Evolutionary conservation across 2,888 invertebrate species (phyloP).

Genomic region (Nomada lathburiana): DNA sequence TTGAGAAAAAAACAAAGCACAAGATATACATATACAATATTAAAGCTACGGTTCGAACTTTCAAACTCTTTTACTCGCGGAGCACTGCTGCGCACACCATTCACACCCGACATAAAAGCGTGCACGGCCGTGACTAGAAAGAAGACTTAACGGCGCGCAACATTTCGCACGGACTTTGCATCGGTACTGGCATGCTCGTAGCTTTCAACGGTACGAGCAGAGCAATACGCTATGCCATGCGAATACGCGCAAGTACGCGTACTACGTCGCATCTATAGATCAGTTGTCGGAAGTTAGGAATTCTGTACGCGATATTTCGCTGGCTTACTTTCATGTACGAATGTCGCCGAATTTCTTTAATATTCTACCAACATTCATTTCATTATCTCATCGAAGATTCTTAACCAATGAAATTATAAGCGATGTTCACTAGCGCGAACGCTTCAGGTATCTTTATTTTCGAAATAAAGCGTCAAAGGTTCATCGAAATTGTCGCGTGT

Average conservation of each 20-base stretch:
- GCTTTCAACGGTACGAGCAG: slow-evolving; percentile 32
- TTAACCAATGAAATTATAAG: background rate
- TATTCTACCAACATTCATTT: background rate
- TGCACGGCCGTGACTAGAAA: slow-evolving; percentile 52
- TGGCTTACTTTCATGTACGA: slow-evolving; percentile 8
- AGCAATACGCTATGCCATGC: slow-evolving; percentile 14
- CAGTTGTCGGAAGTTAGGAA: background rate
- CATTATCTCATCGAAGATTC: background rate
- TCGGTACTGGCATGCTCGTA: slow-evolving; percentile 43
- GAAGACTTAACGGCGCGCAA: slow-evolving; percentile 46
- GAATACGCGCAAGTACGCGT: slow-evolving; percentile 42
- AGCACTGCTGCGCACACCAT: slow-evolving; percentile 46
- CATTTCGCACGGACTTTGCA: slow-evolving; percentile 58
- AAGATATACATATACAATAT: background rate
- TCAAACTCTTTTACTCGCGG: background rate
- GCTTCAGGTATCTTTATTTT: background rate
- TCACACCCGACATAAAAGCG: slow-evolving; percentile 51
- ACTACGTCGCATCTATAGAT: slow-evolving; percentile 9
- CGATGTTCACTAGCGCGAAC: background rate
- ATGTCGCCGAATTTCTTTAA: slow-evolving; percentile 8
- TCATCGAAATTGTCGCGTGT: slow-evolving; percentile 32
- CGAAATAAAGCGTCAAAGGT: slow-evolving; percentile 15
- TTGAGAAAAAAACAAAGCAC: background rate
- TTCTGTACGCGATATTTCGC: slow-evolving; percentile 3
- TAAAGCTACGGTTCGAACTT: background rate